Percentiles rank a stretch among this genome's conserved stretches.
Conservation (phyloP, 1,140 invertebrate species). For the Lasioglossum baleicum region DNA sequence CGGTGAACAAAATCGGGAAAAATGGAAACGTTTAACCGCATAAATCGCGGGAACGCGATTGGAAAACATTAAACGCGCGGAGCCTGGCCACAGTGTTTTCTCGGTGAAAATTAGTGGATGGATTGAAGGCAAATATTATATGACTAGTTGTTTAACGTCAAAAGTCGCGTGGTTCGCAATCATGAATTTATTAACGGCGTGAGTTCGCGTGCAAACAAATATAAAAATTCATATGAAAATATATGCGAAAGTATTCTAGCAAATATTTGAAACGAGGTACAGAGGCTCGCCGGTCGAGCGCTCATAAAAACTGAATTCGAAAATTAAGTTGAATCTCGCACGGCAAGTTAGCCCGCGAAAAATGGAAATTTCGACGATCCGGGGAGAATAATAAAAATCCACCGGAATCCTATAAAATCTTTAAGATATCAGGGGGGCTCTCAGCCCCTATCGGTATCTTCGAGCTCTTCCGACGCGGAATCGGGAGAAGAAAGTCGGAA, state of each 20-base stretch:
- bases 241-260: background rate
- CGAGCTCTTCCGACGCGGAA: conserved; percentile 20
- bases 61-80: conserved; percentile 9
- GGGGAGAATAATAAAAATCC: conserved; percentile 55
- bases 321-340: background rate
- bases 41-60: background rate
- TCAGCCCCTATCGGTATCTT: conserved; percentile 31
- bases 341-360: background rate
- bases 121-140: conserved; percentile 61
- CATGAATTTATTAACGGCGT: background rate
- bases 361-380: background rate
- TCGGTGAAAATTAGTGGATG: conserved; percentile 43
- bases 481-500: background rate
- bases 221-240: background rate
- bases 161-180: no score
- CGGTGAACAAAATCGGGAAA: background rate
- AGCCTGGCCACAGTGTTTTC: background rate
- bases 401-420: conserved; percentile 39
- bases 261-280: no score
- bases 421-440: conserved; percentile 15
- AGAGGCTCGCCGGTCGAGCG: no score
- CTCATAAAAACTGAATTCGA: background rate
- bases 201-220: background rate
- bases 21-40: background rate
- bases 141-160: conserved; percentile 7